Percentiles rank a stretch among this genome's conserved stretches.
These are phyloP conservation scores for Eriosoma lanigerum DNA, from an alignment of 1,140 invertebrate genomes.

Conservation along the genomic window DNA sequence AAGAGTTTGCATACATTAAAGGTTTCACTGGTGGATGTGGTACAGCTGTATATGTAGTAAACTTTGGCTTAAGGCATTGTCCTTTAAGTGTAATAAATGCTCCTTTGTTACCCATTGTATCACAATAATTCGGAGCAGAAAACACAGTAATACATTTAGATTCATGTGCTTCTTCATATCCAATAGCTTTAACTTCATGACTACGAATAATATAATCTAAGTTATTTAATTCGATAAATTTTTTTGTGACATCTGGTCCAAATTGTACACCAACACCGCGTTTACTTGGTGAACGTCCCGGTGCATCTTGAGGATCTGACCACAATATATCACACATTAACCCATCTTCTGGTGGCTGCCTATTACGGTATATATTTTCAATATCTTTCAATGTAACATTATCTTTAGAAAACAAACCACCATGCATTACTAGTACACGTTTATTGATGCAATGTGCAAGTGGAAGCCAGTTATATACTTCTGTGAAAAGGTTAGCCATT, in stretches of 20 bases:
- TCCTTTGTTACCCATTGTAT: slow-evolving; percentile 97
- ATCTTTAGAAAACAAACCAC: slow-evolving; percentile 87
- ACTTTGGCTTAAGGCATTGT: slow-evolving; percentile 86
- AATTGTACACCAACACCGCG: slow-evolving; percentile 98
- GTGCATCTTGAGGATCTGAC: slow-evolving; percentile 93
- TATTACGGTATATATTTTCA: slow-evolving; percentile 81
- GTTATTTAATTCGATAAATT: slow-evolving; percentile 82
- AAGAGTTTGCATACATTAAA: slow-evolving; percentile 49
- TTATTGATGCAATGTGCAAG: slow-evolving; percentile 93
- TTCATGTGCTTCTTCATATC: slow-evolving; percentile 92
- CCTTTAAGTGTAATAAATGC: slow-evolving; percentile 95
- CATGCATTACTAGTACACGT: slow-evolving; percentile 92
- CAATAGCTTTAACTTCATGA: slow-evolving; percentile 97
- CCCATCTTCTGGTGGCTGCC: slow-evolving; percentile 96
- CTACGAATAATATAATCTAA: slow-evolving; percentile 93
- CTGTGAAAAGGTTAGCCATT: slow-evolving; percentile 96
- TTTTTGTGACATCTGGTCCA: slow-evolving; percentile 93
- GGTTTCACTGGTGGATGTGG: slow-evolving; percentile 48
- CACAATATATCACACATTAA: slow-evolving; percentile 97
- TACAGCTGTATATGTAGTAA: slow-evolving; percentile 89
- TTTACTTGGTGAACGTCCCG: slow-evolving; percentile 87
- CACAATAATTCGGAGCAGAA: slow-evolving; percentile 99
- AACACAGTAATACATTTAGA: slow-evolving; percentile 95
- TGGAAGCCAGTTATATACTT: slow-evolving; percentile 97
- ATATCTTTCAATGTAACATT: slow-evolving; percentile 91